A percentile compares a stretch with the other conserved stretches of the same genome.
Conservation (phyloP, 2,797 vertebrate species). For the Leucoraja ocellata region DNA sequence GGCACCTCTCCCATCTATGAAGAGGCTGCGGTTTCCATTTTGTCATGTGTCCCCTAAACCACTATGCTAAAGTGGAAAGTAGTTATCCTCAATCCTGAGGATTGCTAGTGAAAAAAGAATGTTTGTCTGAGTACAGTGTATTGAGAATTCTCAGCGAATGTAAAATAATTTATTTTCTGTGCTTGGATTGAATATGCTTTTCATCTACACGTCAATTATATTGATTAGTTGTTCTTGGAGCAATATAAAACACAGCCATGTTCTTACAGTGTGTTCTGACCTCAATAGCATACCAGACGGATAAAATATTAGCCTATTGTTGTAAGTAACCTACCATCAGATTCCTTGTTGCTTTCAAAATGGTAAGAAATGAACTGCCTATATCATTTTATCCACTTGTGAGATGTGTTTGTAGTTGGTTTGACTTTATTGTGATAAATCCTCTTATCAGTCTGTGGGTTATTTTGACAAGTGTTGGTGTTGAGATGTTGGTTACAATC, state of each 20-base stretch:
- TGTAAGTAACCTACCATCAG: background rate
- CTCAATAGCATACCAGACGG: background rate
- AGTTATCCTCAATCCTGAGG: too few species aligned
- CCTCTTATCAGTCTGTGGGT: background rate
- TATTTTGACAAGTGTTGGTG: background rate
- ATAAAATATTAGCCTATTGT: background rate
- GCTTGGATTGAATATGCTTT: background rate
- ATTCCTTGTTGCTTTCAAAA: background rate
- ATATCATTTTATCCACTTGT: background rate
- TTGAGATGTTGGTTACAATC: background rate
- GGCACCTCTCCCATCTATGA: too few species aligned
- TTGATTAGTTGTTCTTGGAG: background rate
- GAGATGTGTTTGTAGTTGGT: background rate
- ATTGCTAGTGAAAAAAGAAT: too few species aligned
- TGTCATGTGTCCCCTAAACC: too few species aligned
- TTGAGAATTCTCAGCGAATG: background rate
- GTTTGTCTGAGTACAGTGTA: too few species aligned
- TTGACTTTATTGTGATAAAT: background rate
- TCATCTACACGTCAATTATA: background rate
- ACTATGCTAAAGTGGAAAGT: too few species aligned
- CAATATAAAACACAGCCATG: background rate
- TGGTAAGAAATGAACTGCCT: background rate
- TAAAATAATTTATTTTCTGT: background rate
- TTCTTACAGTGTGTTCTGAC: background rate
- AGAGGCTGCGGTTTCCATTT: too few species aligned